Base-by-base conservation (phyloP, 2,113 vertebrate species). In the Scomber scombrus region DNA sequence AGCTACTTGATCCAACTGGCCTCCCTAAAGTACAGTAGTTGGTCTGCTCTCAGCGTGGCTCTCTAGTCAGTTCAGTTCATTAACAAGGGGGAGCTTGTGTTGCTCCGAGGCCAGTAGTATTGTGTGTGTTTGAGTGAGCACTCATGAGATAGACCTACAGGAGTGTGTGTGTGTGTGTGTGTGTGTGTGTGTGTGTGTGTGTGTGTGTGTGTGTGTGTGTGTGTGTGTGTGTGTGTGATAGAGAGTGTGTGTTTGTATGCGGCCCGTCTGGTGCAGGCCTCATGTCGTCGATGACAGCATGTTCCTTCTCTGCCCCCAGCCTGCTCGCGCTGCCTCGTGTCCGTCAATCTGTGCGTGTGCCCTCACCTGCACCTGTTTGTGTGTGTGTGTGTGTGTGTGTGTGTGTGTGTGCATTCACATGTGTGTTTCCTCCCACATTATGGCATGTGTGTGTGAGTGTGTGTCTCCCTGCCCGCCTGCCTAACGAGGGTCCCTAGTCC, bases 401-500 rank as follows among this genome's bases (percentile, higher is more conserved):
- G 51, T 69, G 56, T 61, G 65, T 40, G 9, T 16, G 23, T 45
- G 29, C 15, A 14, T 26, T 6, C 7, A 26, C 40, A 23, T 26
- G 26, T 58, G 51, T 23, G 46, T 73, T 74, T 64, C 65, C 51
- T 12, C 71, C 65, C 65, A 68, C 72, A 69, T 73, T 71, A 34
- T 58, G 78, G 16, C 52, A 49, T 45, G 34, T 21, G 3, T 75
- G 55, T 65, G 63, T 69, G 56, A 65, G 68, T 82, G 77, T 81
- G 76, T 18, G 67, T 78, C 10, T 71, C 54, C 45, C 45, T 83
- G 78, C 68, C 82, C 9, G 79, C 58, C 85, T 76, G 88, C 77
- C 88, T 95, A 95, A 95, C 92, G 91, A 95, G 95, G 93, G 92
- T 93, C 92, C 78, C 89, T 72, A 29, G 84, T 92, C 92, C 94